A percentile compares a stretch with the other conserved stretches of the same genome.
Conservation (phyloP, 2,797 vertebrate species). For the Delichon dasypus region DNA sequence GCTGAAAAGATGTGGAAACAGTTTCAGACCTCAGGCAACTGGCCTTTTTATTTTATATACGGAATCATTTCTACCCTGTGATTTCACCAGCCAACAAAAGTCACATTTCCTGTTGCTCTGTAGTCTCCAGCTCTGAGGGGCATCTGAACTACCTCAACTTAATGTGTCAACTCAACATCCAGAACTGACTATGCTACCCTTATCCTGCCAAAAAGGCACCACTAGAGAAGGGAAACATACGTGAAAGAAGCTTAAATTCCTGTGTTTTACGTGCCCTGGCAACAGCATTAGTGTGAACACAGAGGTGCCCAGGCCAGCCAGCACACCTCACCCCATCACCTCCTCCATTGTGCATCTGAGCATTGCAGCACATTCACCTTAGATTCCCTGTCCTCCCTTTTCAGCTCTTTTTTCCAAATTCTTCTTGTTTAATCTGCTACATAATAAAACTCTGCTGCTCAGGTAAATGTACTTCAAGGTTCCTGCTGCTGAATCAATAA, state of each 20-base stretch:
- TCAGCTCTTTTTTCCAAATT: not conserved
- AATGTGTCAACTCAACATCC: not conserved
- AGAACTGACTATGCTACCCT: not conserved
- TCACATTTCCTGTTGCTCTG: not conserved
- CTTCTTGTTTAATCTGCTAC: not conserved
- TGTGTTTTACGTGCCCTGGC: not conserved
- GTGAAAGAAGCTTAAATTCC: not conserved
- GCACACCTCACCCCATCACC: not conserved
- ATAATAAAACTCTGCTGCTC: not conserved
- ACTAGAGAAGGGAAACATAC: not conserved
- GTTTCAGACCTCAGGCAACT: not conserved
- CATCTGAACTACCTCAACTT: not conserved
- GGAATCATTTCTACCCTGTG: slow-evolving; percentile 27
- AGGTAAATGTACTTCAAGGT: not conserved
- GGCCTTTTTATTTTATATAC: slow-evolving; percentile 11
- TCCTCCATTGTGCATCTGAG: not conserved
- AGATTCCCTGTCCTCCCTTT: not conserved
- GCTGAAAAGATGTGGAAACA: slow-evolving; percentile 50
- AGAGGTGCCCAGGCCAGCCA: not conserved
- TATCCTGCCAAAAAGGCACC: not conserved
- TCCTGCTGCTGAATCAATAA: not conserved
- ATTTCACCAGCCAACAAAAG: slow-evolving; percentile 47
- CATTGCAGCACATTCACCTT: not conserved
- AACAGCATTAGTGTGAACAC: not conserved
- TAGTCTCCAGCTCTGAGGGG: not conserved